A percentile compares a stretch with the other conserved stretches of the same genome.
Conservation (phyloP, 2,888 invertebrate genomes). For the Conops quadrifasciatus region DNA sequence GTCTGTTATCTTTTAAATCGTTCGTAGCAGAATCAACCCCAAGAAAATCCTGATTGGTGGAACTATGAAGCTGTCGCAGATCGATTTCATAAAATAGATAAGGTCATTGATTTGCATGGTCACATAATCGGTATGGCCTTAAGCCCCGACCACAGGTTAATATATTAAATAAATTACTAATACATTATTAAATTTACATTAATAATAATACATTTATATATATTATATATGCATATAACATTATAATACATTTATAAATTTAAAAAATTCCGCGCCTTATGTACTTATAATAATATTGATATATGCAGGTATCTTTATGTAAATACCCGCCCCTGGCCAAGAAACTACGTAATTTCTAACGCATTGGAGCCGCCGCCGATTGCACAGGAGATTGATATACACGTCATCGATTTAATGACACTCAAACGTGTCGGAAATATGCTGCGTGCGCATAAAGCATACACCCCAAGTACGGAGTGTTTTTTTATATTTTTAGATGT, state of each 20-base stretch:
- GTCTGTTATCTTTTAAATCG: constrained; percentile 39
- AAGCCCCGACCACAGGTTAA: constrained; percentile 78
- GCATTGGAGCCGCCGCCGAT: constrained; percentile 84
- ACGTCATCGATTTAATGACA: constrained; percentile 82
- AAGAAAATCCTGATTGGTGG: constrained; percentile 73
- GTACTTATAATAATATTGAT: too few relatives aligned
- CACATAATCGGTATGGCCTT: constrained; percentile 89
- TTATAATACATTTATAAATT: too few relatives aligned
- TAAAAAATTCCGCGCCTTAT: too few relatives aligned
- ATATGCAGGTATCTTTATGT: constrained; percentile 77
- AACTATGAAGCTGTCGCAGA: constrained; percentile 75
- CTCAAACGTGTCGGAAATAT: constrained; percentile 80
- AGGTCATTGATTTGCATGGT: constrained; percentile 83
- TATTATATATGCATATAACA: too few relatives aligned
- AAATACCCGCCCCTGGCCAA: constrained; percentile 84
- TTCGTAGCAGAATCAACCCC: constrained; percentile 58
- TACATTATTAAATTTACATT: too few relatives aligned
- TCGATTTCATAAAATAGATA: constrained; percentile 79
- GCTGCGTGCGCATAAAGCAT: constrained; percentile 81
- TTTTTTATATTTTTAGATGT: constrained; percentile 88
- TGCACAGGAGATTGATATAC: constrained; percentile 86
- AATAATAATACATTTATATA: too few relatives aligned
- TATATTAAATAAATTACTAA: not conserved
- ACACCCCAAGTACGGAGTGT: constrained; percentile 84
- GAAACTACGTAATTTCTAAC: constrained; percentile 77